Conservation (phyloP, 2,113 vertebrate genomes). For the Amphiprion ocellaris region DNA sequence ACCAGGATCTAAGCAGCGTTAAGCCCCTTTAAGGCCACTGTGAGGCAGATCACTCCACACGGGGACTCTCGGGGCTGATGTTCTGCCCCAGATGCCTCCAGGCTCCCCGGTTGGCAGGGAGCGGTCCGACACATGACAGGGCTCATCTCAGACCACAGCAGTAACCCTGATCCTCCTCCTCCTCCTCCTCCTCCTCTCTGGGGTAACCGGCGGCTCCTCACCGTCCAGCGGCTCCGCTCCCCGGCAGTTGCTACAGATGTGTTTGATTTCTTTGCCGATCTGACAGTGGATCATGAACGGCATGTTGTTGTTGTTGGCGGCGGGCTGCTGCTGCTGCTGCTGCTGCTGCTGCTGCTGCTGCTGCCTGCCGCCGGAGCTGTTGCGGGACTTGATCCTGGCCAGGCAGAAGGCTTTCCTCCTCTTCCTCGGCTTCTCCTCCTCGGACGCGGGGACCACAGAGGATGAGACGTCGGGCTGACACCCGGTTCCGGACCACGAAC, state of each 20-base stretch:
- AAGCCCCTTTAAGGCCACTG: too few species aligned
- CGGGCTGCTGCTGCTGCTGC: conserved; percentile 57
- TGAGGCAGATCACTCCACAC: too few species aligned
- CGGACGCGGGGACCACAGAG: conserved; percentile 57
- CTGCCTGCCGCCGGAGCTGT: conserved; percentile 55
- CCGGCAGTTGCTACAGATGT: conserved; percentile 98
- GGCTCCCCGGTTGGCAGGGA: conserved; percentile 43
- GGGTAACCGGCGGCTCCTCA: conserved; percentile 83
- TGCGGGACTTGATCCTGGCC: conserved; percentile 88
- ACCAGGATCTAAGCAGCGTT: too few species aligned
- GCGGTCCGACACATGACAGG: conserved; percentile 21
- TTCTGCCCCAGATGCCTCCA: too few species aligned
- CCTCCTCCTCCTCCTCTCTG: conserved; percentile 85
- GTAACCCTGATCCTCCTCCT: conserved; percentile 63
- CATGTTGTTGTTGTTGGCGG: conserved; percentile 88
- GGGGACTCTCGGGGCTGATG: too few species aligned
- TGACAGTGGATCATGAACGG: conserved; percentile 94
- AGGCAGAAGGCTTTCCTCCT: conserved; percentile 87
- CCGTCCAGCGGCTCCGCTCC: conserved; percentile 91
- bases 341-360: conserved; percentile 55
- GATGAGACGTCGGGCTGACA: conserved; percentile 54
- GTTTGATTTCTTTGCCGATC: conserved; percentile 95
- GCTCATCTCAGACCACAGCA: not conserved
- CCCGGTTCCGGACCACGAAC: conserved; percentile 72
- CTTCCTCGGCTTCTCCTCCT: conserved; percentile 83